Conservation (phyloP, 2,113 vertebrate species). For the Gopherus flavomarginatus region DNA sequence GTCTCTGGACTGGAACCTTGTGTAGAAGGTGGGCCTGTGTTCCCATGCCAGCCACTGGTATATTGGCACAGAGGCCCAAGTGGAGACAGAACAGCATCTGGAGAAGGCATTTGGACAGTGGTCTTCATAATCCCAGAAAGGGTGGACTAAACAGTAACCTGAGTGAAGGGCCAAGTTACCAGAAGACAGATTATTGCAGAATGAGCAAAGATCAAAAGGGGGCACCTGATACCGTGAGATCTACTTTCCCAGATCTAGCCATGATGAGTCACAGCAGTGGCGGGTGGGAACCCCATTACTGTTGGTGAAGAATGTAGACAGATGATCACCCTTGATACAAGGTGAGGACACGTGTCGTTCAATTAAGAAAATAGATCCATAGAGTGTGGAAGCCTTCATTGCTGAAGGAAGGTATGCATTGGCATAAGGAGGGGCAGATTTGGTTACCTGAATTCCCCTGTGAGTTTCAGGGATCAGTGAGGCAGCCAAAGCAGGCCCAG, state of each 20-base stretch:
- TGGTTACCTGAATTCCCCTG: not conserved
- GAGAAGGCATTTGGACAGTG: not conserved
- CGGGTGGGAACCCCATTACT: not conserved
- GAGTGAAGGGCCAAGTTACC: not conserved
- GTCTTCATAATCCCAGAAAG: not conserved
- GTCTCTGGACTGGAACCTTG: not conserved
- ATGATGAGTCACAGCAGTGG: not conserved
- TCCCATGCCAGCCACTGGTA: not conserved
- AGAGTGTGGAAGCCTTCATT: no score
- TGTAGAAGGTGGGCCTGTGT: not conserved
- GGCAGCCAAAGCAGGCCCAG: not conserved
- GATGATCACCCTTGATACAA: not conserved
- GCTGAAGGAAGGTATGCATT: no score
- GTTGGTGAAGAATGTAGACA: not conserved
- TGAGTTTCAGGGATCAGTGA: not conserved
- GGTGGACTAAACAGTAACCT: not conserved
- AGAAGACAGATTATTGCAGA: not conserved
- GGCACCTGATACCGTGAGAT: not conserved
- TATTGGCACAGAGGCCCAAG: not conserved
- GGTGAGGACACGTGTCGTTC: not conserved
- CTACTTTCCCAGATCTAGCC: not conserved
- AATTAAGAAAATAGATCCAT: not conserved
- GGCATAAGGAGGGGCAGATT: not conserved
- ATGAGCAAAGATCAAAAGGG: not conserved
- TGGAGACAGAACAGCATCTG: not conserved